These are phyloP conservation scores for Akabosia matsudoensis DNA, from an alignment of 1,140 invertebrate genomes.

Conservation along the genomic window DNA sequence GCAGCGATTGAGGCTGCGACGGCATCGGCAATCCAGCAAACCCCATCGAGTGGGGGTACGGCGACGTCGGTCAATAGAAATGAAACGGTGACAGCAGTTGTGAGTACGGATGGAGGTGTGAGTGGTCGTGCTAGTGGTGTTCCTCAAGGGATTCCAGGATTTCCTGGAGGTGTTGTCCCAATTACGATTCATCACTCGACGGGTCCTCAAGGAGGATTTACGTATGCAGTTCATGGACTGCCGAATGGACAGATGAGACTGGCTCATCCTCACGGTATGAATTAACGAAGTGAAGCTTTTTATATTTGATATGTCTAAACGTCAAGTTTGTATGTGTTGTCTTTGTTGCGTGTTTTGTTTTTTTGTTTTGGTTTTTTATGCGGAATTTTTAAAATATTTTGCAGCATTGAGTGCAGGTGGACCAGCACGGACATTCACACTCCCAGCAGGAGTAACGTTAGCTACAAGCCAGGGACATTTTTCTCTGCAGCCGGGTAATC, in stretches of 20 bases:
- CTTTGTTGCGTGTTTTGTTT: background rate
- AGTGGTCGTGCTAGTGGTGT: background rate
- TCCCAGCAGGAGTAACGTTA: background rate
- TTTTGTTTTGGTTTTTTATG: too few relatives aligned
- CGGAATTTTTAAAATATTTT: too few relatives aligned
- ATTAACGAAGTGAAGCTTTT: background rate
- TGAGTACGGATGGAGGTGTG: background rate
- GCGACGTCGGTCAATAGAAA: background rate
- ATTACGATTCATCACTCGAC: constrained; percentile 7
- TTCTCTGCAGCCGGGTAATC: background rate
- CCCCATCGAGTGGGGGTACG: background rate
- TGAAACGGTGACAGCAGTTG: background rate
- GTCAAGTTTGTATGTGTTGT: too few relatives aligned
- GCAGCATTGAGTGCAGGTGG: background rate
- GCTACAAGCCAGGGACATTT: background rate
- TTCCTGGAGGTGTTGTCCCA: background rate
- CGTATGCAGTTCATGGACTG: background rate
- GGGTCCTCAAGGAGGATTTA: background rate
- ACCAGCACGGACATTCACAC: background rate
- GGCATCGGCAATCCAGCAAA: constrained; percentile 1
- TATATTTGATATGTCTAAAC: too few relatives aligned
- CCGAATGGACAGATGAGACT: background rate
- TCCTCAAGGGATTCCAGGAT: background rate
- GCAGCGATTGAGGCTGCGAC: background rate
- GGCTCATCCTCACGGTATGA: background rate